Evolutionary conservation across 2,888 invertebrate genomes (phyloP), one percentile per base, ranked within the genome.

Genomic region (Laothoe populi): DNA sequence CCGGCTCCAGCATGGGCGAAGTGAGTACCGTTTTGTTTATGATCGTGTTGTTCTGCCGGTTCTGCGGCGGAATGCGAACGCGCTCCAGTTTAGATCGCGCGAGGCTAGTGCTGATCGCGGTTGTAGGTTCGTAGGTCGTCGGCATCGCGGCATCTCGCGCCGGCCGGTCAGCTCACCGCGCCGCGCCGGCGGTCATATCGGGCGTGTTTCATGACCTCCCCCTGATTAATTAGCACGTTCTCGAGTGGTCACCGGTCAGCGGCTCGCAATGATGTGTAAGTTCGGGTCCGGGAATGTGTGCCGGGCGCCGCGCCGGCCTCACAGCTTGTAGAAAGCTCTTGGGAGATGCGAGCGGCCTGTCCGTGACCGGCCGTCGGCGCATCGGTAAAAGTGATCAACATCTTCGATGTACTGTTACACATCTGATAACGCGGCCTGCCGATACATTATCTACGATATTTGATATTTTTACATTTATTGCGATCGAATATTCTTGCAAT

Each of bases 111-210:
- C 83, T 81, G 78, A 79, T 83, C 73, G 79, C 78, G 77, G 82
- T 82, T 84, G 79, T 72, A 75, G 74, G 88, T 86, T 87, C 88
- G 87, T 85, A 87, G 90, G 88, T 88, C 90, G 86, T 79, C 87
- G 87, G 84, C 86, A 82, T 79, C 78, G 77, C 71, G 66, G 67
- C 38, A 38, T 38, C 38, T 13, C 38, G 38, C 60, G 64, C 61
- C 63, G 19, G 66, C 64, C 70, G 73, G n/a, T n/a, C n/a, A n/a
- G n/a, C n/a, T n/a, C n/a, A n/a, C n/a, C 72, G 68, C 66, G 63
- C 65, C 61, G 66, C 64, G 66, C 71, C 74, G 70, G 70, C 65
- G 73, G 73, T 70, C 70, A 74, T 74, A 66, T 8, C 31, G 31
- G 31, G 8, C 31, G 2, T 8, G 26, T 4, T 2, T 26, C 26